phyloP scores from a whole-genome alignment of 1,140 invertebrate species.

The Lordiphosa collinella region DNA sequence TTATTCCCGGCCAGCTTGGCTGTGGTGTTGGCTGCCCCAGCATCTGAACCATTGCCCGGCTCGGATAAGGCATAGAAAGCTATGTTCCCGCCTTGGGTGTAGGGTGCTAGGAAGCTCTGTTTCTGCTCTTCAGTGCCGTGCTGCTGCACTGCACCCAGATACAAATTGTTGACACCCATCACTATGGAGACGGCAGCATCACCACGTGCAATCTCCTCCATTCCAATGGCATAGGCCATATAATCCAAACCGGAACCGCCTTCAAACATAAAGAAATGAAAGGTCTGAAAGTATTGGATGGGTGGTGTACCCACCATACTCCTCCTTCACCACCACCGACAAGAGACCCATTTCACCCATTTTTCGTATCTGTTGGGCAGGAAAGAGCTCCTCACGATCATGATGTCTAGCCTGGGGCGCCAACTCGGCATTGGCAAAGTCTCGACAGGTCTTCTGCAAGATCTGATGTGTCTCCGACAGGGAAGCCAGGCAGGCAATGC shows the following conservation, averaged over 20 bases:
- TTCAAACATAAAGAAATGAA: constrained; percentile 1
- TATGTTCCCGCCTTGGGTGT: constrained; percentile 84
- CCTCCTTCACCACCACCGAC: constrained; percentile 89
- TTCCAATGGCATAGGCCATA: constrained; percentile 94
- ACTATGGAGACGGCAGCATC: constrained; percentile 92
- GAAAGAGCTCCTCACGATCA: constrained; percentile 91
- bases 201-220: constrained; percentile 95
- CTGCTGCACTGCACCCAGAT: constrained; percentile 89
- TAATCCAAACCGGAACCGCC: constrained; percentile 90
- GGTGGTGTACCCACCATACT: constrained; percentile 82
- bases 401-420: constrained; percentile 91
- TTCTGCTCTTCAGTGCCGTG: constrained; percentile 92
- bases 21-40: constrained; percentile 94
- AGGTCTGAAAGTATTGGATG: not conserved
- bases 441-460: constrained; percentile 94
- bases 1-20: constrained; percentile 84
- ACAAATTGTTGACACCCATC: constrained; percentile 95
- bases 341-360: constrained; percentile 96
- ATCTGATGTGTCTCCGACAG: constrained; percentile 95
- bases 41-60: constrained; percentile 92
- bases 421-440: constrained; percentile 95
- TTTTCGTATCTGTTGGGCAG: constrained; percentile 91
- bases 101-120: constrained; percentile 89
- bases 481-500: constrained; percentile 84
- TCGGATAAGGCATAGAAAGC: constrained; percentile 90